Conservation (phyloP, 2,113 vertebrate genomes). For the Eudyptes chrysolophus region DNA sequence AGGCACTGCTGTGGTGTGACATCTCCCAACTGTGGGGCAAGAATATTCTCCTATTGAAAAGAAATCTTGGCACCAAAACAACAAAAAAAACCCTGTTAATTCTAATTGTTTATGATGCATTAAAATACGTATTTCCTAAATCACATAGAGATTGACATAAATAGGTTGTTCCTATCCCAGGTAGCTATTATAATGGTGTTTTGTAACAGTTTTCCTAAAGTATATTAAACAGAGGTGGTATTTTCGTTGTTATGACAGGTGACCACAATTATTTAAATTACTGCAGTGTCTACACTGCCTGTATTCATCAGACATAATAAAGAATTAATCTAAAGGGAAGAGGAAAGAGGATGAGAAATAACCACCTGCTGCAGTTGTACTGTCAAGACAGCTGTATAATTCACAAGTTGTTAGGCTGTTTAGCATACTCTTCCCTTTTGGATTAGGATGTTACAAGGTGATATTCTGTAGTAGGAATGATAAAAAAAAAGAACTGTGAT, state of each 20-base stretch:
- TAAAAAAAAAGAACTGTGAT: rapidly evolving
- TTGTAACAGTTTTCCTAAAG: neutral
- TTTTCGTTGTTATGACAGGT: neutral
- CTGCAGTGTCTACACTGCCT: neutral
- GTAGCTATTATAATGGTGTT: neutral
- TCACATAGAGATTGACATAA: neutral
- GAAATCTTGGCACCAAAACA: neutral
- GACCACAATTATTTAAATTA: neutral
- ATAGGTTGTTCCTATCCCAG: neutral
- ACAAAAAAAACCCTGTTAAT: neutral
- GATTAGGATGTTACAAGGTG: neutral
- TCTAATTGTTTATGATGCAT: neutral
- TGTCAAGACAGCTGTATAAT: neutral
- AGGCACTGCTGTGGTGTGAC: neutral
- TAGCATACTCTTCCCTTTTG: neutral
- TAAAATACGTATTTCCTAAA: neutral
- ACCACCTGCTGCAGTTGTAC: neutral
- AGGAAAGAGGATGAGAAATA: neutral
- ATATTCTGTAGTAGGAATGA: neutral
- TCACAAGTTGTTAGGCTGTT: neutral
- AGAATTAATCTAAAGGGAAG: neutral
- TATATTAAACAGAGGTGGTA: neutral
- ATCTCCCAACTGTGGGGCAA: neutral
- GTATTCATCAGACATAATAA: neutral
- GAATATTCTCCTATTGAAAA: neutral